A percentile compares a stretch with the other conserved stretches of the same genome.
Evolutionary conservation across 1,140 invertebrate species (phyloP).

Genomic region (Trypoxylus dichotomus): DNA sequence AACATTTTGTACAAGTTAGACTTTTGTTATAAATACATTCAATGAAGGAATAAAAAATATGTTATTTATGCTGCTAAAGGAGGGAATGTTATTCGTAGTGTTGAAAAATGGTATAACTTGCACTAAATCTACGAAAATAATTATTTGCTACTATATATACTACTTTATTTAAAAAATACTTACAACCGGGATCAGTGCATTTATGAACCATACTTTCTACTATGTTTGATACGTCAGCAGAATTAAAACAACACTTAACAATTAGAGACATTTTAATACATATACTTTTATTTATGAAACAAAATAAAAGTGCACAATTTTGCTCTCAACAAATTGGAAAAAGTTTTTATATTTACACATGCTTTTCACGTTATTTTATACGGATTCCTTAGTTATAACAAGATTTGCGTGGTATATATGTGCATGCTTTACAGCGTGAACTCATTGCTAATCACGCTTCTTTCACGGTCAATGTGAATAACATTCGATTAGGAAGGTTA

Average conservation of each 20-base stretch:
- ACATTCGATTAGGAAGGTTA: neutral
- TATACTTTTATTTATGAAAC: neutral
- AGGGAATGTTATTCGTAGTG: neutral
- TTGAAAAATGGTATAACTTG: neutral
- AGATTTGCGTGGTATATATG: neutral
- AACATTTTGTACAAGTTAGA: too few relatives aligned
- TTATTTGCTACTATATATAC: too few relatives aligned
- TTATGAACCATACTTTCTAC: conserved; percentile 73
- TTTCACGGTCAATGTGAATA: conserved; percentile 3
- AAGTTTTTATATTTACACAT: neutral
- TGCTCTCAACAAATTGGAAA: neutral
- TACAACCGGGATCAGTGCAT: conserved; percentile 79
- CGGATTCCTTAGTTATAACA: neutral
- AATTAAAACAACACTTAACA: conserved; percentile 76
- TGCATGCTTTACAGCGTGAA: neutral
- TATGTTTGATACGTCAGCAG: conserved; percentile 69
- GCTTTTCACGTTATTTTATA: neutral
- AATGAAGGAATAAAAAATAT: too few relatives aligned
- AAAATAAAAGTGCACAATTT: neutral
- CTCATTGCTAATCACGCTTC: neutral
- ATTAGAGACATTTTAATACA: conserved; percentile 62
- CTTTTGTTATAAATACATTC: too few relatives aligned
- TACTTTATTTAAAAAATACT: conserved; percentile 59
- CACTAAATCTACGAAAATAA: neutral
- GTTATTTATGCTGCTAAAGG: too few relatives aligned